Evolutionary conservation across 2,113 vertebrate genomes (phyloP), one percentile per base, ranked within the genome.

Genomic region (Tonatia bakeri): DNA sequence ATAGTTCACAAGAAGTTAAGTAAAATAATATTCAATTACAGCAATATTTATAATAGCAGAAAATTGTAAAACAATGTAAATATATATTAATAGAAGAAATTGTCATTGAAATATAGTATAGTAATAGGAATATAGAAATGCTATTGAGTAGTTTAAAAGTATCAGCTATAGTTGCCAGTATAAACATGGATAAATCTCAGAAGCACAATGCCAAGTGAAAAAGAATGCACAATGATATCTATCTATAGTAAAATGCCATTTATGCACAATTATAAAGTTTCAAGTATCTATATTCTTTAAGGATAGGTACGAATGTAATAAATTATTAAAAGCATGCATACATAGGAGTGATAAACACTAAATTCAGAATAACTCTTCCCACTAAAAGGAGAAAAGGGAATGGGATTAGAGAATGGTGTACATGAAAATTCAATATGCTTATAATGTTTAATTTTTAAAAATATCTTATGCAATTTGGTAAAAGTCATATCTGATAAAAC

Each of bases 271-370:
- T 33, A 80, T 72, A 33, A 50, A 83, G 81, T 47, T 7, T 36
- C 47, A 76, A n/a, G 70, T 67, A 2, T 82, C 1, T 56, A n/a
- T 79, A 73, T 72, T 90, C 47, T 36, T 81, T 79, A 95, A 67
- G 33, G 20, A 67, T 15, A 90, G 12, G 87, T 24, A 36, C 1
- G 73, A 79, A 83, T 69, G 1, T 45, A 67, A 24, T 45, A 75
- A 93, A 81, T 95, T 83, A 92, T 89, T 93, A 64, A 85, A 91
- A 72, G 40, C 7, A 87, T 33, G 61, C 43, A 91, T 28, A 20
- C 2, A 72, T 16, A 80, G 26, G 11, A 86, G n/a, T 38, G 16
- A 80, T 38, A 83, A 94, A 33, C 4, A 52, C 16, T 12, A 92
- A 89, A 89, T 72, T 83, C 10, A 67, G 16, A 31, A 69, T 19